phyloP scores from a whole-genome alignment of 2,797 vertebrate species.

The Chelidonichthys spinosus region DNA sequence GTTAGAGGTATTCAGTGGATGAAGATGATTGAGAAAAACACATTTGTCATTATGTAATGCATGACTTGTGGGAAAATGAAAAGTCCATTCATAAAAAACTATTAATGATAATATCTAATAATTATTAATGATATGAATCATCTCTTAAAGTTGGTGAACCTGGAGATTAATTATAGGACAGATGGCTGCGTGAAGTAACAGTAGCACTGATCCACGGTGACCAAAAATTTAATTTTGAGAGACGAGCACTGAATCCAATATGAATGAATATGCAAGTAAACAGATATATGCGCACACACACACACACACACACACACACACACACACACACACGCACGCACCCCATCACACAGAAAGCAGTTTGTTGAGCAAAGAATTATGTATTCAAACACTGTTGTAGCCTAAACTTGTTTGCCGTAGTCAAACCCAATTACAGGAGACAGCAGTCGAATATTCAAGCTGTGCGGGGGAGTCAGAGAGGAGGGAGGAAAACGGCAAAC shows the following conservation, averaged over 20 bases:
- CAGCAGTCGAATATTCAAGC: constrained; percentile 29
- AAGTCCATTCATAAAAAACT: background rate
- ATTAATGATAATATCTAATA: no score
- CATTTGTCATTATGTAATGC: constrained; percentile 1
- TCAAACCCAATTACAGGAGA: constrained; percentile 50
- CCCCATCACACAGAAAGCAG: background rate
- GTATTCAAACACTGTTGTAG: constrained; percentile 10
- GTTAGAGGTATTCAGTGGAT: background rate
- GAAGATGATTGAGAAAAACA: background rate
- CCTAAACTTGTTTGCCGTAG: constrained; percentile 42
- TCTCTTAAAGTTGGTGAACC: constrained; percentile 1
- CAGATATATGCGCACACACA: background rate
- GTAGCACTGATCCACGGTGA: constrained; percentile 28
- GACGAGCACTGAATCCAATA: background rate
- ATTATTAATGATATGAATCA: background rate
- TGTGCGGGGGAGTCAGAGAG: constrained; percentile 9
- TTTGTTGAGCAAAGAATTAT: constrained; percentile 7
- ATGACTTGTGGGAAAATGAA: background rate
- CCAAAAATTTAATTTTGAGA: constrained; percentile 1
- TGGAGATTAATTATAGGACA: background rate
- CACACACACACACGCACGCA: background rate
- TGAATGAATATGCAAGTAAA: background rate
- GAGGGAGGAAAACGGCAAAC: background rate
- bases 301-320: background rate
- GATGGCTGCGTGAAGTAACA: constrained; percentile 3